A percentile compares a stretch with the other conserved stretches of the same genome.
phyloP scores from a whole-genome alignment of 2,113 vertebrate species.

The Menura novaehollandiae region DNA sequence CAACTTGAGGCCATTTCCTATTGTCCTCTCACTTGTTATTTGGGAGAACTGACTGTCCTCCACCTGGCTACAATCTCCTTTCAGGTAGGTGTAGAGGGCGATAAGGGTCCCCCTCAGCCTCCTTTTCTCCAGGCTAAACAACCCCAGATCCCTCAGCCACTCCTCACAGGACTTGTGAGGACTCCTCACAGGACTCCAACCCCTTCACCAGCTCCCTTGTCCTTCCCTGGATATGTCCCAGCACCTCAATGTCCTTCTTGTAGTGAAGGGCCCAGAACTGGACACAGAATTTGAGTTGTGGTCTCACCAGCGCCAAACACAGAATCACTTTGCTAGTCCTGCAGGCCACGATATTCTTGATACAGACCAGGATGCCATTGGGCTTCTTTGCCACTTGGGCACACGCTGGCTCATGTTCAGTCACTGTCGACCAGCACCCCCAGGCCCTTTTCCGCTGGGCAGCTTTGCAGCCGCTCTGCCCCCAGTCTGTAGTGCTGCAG shows the following conservation, averaged over 20 bases:
- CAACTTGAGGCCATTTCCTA: background rate
- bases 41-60: background rate
- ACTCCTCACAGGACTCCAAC: background rate
- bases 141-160: background rate
- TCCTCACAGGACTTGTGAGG: background rate
- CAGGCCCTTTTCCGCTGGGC: fast-evolving
- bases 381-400: no score
- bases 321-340: fast-evolving
- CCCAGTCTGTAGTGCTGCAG: background rate
- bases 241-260: no score
- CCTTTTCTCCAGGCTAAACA: background rate
- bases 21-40: background rate
- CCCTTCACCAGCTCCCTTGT: background rate
- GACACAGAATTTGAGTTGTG: background rate
- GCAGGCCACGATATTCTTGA: background rate
- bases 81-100: background rate
- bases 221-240: background rate
- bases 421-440: fast-evolving
- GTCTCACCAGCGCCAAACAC: no score
- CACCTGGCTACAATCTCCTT: background rate
- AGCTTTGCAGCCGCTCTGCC: background rate
- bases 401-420: background rate
- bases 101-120: fast-evolving
- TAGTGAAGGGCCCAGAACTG: background rate
- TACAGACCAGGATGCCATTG: background rate